These are phyloP conservation scores for Lota lota DNA, from an alignment of 2,113 vertebrate genomes.

Conservation along the genomic window DNA sequence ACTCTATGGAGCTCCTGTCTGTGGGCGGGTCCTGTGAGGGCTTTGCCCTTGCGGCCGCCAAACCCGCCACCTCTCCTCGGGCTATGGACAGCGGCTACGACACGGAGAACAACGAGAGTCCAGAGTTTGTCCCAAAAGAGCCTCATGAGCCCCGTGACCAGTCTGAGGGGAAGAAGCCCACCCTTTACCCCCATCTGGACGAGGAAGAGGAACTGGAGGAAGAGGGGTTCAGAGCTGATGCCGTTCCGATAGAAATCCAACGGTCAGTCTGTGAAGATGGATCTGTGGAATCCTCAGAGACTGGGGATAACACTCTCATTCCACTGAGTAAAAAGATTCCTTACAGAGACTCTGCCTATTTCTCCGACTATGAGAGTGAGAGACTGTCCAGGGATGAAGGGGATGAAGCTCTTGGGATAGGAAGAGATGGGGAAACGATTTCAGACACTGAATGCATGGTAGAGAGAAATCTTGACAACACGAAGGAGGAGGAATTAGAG, in stretches of 20 bases:
- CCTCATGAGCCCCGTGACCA: conserved; percentile 78
- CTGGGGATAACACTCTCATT: conserved; percentile 60
- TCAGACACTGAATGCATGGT: background rate
- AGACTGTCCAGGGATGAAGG: conserved; percentile 61
- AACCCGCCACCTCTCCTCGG: conserved; percentile 76
- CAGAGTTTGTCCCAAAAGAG: conserved; percentile 90
- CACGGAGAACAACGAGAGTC: conserved; percentile 94
- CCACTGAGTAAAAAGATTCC: conserved; percentile 80
- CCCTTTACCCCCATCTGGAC: conserved; percentile 29
- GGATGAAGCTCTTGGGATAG: conserved; percentile 65
- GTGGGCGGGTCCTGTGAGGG: conserved; percentile 76
- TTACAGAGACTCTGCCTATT: conserved; percentile 93
- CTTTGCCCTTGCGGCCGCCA: conserved; percentile 69
- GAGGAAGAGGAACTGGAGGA: conserved; percentile 47
- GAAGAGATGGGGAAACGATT: conserved; percentile 63
- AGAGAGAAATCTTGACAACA: conserved; percentile 24
- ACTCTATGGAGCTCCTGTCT: conserved; percentile 83
- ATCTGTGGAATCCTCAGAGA: conserved; percentile 41
- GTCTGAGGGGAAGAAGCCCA: conserved; percentile 38
- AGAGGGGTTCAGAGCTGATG: conserved; percentile 44
- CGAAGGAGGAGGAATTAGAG: conserved; percentile 25
- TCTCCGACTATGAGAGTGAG: conserved; percentile 89
- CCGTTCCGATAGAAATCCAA: background rate
- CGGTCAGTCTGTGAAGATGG: conserved; percentile 10
- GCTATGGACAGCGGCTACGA: conserved; percentile 94